Evolutionary conservation across 2,888 invertebrate genomes (phyloP).

Genomic region (Meiosimyza platycephala): DNA sequence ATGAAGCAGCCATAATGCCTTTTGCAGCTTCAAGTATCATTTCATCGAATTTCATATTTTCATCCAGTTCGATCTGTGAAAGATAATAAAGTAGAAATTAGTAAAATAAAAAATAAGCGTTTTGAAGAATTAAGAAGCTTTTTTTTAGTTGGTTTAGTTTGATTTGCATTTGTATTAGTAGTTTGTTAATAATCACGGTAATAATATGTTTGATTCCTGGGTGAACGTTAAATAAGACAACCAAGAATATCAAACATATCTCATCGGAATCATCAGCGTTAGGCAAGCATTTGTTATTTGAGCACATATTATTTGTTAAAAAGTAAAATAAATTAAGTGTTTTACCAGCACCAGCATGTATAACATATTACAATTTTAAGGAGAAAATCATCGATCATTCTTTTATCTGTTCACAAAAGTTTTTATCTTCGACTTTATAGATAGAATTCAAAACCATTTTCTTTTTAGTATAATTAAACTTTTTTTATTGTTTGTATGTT

Average conservation of each 20-base stretch:
- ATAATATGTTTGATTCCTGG: slow-evolving; percentile 99
- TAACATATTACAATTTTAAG: no score
- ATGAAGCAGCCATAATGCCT: slow-evolving; percentile 96
- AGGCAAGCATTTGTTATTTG: slow-evolving; percentile 17
- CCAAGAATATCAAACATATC: slow-evolving; percentile 99
- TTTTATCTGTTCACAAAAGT: no score
- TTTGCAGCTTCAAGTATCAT: slow-evolving; percentile 99
- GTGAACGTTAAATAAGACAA: slow-evolving; percentile 85
- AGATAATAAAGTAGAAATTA: background rate
- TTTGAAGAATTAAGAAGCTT: slow-evolving; percentile 19
- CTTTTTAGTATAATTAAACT: no score
- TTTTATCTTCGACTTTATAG: no score
- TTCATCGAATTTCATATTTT: slow-evolving; percentile 97
- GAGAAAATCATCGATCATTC: no score
- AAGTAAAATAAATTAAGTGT: no score
- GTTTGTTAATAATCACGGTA: slow-evolving; percentile 73
- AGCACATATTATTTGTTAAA: background rate
- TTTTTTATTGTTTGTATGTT: no score
- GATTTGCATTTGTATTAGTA: slow-evolving; percentile 51
- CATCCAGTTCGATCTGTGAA: slow-evolving; percentile 72
- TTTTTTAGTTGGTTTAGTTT: slow-evolving; percentile 9
- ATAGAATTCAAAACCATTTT: no score
- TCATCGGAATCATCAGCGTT: slow-evolving; percentile 73
- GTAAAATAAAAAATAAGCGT: background rate
- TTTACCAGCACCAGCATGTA: no score